Percentiles rank a stretch among this genome's conserved stretches.
Evolutionary conservation across 2,888 invertebrate species (phyloP).

Genomic region (Phyllotreta cruciferae): DNA sequence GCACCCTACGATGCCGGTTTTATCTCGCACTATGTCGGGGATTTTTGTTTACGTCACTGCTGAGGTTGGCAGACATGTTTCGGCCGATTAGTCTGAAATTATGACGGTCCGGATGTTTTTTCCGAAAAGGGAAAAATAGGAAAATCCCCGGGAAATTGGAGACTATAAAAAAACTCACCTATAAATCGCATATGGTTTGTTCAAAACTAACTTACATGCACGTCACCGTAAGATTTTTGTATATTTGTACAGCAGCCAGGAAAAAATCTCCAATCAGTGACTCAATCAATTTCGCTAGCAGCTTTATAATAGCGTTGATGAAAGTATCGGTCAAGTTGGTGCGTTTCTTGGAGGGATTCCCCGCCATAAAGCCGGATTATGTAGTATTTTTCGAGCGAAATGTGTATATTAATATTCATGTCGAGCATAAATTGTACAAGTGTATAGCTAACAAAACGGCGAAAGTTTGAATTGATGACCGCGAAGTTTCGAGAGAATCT

Average conservation of each 20-base stretch:
- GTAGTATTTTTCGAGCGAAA: not conserved
- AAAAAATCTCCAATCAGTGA: too few relatives aligned
- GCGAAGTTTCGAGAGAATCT: slow-evolving; percentile 20
- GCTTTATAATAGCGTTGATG: too few relatives aligned
- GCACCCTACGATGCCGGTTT: slow-evolving; percentile 3
- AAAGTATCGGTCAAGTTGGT: too few relatives aligned
- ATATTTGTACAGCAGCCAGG: too few relatives aligned
- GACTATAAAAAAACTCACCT: too few relatives aligned
- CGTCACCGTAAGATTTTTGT: too few relatives aligned
- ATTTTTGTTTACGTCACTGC: slow-evolving; percentile 15
- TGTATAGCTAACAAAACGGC: slow-evolving; percentile 25
- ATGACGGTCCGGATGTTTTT: slow-evolving; percentile 6
- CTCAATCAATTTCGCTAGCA: too few relatives aligned
- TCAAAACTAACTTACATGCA: too few relatives aligned
- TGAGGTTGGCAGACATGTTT: slow-evolving; percentile 11
- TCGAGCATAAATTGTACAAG: slow-evolving; percentile 16
- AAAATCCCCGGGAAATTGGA: too few relatives aligned
- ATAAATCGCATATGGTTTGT: too few relatives aligned
- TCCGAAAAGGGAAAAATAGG: too few relatives aligned
- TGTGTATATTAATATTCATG: slow-evolving; percentile 17
- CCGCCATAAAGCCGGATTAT: not conserved
- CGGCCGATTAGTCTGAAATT: slow-evolving; percentile 7
- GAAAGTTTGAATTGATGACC: slow-evolving; percentile 30
- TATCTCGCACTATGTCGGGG: slow-evolving; percentile 10
- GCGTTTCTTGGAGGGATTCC: not conserved